phyloP scores from a whole-genome alignment of 2,113 vertebrate species.

The Polypterus bichir region DNA sequence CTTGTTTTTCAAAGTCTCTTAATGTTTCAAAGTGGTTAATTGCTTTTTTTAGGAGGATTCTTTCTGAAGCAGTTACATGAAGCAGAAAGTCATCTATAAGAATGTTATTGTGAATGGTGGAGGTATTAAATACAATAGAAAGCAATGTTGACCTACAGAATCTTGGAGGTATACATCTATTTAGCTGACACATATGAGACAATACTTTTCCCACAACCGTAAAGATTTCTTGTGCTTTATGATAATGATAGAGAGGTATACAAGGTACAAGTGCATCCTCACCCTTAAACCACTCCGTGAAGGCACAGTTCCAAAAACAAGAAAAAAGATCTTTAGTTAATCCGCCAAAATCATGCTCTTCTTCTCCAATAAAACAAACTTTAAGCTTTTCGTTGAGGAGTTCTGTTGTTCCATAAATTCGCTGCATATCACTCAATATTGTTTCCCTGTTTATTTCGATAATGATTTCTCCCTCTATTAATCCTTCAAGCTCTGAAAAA shows the following conservation, averaged over 20 bases:
- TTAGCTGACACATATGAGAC: neutral
- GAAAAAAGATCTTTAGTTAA: neutral
- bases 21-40: neutral
- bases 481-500: slow-evolving; percentile 5
- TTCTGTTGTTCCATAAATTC: neutral
- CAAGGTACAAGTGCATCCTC: neutral
- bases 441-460: neutral
- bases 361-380: neutral
- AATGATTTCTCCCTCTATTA: neutral
- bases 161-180: neutral
- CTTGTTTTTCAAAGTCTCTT: neutral
- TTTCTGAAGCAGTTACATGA: slow-evolving; percentile 2
- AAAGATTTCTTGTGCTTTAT: neutral
- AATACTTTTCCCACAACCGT: slow-evolving; percentile 1
- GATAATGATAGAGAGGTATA: neutral
- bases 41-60: neutral
- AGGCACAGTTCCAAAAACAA: neutral
- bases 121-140: neutral
- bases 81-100: slow-evolving; percentile 2
- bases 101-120: neutral
- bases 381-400: neutral
- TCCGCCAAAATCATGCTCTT: neutral
- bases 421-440: neutral
- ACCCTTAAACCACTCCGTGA: neutral
- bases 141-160: neutral